These are phyloP conservation scores for Brachystomella parvula DNA, from an alignment of 1,140 invertebrate species.

Conservation along the genomic window DNA sequence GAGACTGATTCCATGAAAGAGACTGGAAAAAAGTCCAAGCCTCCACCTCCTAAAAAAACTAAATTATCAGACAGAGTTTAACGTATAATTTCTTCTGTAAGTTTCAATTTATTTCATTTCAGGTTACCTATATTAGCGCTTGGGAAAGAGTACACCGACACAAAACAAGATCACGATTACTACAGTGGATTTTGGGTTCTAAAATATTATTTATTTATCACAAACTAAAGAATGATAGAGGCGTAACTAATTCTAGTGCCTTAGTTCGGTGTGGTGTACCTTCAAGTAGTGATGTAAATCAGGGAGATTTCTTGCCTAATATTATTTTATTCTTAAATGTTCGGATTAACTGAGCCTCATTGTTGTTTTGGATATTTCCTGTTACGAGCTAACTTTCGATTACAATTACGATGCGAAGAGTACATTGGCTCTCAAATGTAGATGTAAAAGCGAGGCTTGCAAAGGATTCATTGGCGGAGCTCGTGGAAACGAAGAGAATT, in stretches of 20 bases:
- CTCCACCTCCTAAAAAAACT: slow-evolving; percentile 1
- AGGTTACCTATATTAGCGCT: not conserved
- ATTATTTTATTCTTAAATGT: too few species aligned
- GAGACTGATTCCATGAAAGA: not conserved
- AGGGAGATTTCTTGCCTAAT: too few species aligned
- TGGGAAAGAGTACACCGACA: not conserved
- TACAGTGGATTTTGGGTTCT: not conserved
- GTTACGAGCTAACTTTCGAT: slow-evolving; percentile 33
- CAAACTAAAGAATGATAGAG: too few species aligned
- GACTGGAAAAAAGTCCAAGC: too few species aligned
- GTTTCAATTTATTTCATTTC: not conserved
- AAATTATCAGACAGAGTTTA: not conserved
- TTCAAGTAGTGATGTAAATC: too few species aligned
- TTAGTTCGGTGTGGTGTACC: too few species aligned
- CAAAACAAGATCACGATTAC: not conserved
- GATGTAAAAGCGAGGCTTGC: slow-evolving; percentile 18
- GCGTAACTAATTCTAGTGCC: too few species aligned
- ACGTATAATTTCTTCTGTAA: not conserved
- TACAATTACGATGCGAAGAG: slow-evolving; percentile 19
- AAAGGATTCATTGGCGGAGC: slow-evolving; percentile 18
- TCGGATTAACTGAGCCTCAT: too few species aligned
- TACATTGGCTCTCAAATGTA: slow-evolving; percentile 21
- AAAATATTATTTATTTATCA: slow-evolving; percentile 3
- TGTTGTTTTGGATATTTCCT: too few species aligned
- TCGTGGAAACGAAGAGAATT: slow-evolving; percentile 1